These are phyloP conservation scores for Drosophila diplacantha DNA, from an alignment of 2,888 invertebrate species.

Conservation along the genomic window DNA sequence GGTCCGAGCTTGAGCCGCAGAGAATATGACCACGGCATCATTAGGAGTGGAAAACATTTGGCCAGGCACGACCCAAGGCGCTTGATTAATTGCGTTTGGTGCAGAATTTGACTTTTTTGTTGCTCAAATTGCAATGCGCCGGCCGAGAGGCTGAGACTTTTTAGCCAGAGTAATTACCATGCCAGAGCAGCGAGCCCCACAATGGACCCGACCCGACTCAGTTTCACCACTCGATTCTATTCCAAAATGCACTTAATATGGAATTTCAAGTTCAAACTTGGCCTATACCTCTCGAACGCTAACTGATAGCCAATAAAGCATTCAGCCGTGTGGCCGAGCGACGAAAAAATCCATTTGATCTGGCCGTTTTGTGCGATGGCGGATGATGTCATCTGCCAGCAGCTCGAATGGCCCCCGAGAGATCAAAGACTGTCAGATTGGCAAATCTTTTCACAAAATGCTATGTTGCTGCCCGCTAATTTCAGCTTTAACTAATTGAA, in stretches of 20 bases:
- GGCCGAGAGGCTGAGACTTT: slow-evolving; percentile 16
- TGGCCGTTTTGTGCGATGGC: slow-evolving; percentile 43
- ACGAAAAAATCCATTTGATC: slow-evolving; percentile 60
- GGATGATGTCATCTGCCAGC: slow-evolving; percentile 60
- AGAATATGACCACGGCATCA: slow-evolving; percentile 58
- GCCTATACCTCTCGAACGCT: slow-evolving; percentile 26
- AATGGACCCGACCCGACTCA: slow-evolving; percentile 11
- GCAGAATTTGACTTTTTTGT: slow-evolving; percentile 72
- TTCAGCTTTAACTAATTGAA: slow-evolving; percentile 48
- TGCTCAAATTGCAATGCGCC: slow-evolving; percentile 60
- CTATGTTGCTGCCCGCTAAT: slow-evolving; percentile 38
- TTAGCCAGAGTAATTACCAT: slow-evolving; percentile 63
- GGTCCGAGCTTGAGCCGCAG: background rate
- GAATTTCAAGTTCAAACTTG: slow-evolving; percentile 66
- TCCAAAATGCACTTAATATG: slow-evolving; percentile 70
- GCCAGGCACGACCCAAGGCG: slow-evolving; percentile 67
- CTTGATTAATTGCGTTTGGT: slow-evolving; percentile 66
- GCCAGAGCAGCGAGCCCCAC: slow-evolving; percentile 38
- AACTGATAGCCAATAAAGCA: slow-evolving; percentile 39
- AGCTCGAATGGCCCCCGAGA: slow-evolving; percentile 35
- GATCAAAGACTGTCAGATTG: slow-evolving; percentile 63
- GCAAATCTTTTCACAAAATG: slow-evolving; percentile 48
- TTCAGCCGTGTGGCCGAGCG: slow-evolving; percentile 28
- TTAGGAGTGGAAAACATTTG: slow-evolving; percentile 68
- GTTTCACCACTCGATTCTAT: slow-evolving; percentile 46